These are phyloP conservation scores for Aspidiotus destructor DNA, from an alignment of 2,888 invertebrate species.

Conservation along the genomic window DNA sequence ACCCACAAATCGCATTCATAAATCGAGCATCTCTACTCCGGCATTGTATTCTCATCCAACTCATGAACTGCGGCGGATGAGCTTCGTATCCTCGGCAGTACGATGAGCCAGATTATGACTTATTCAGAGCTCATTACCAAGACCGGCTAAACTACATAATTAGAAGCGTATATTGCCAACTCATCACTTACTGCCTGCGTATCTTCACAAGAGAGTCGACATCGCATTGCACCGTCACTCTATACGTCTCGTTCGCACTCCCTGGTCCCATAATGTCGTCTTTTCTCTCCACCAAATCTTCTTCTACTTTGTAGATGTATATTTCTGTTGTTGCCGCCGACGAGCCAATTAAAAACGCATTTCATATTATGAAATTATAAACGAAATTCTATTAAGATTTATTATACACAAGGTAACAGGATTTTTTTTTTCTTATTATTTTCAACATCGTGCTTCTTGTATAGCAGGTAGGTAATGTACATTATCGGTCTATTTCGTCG, in stretches of 20 bases:
- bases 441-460: neutral
- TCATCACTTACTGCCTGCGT: slow-evolving; percentile 31
- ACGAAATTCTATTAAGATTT: slow-evolving; percentile 33
- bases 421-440: neutral
- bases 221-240: slow-evolving; percentile 13
- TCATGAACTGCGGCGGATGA: neutral
- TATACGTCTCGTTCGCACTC: neutral
- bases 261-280: too few relatives aligned
- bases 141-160: slow-evolving; percentile 33
- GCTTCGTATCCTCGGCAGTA: neutral
- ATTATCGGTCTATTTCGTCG: too few relatives aligned
- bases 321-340: slow-evolving; percentile 17
- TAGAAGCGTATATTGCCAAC: slow-evolving; percentile 31
- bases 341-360: slow-evolving; percentile 27
- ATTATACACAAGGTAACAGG: slow-evolving; percentile 7
- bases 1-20: slow-evolving; percentile 23
- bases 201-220: slow-evolving; percentile 16
- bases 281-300: neutral
- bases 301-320: slow-evolving; percentile 5
- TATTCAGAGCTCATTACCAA: slow-evolving; percentile 33
- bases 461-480: too few relatives aligned
- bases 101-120: slow-evolving; percentile 34
- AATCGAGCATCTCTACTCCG: slow-evolving; percentile 5
- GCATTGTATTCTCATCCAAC: neutral
- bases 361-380: slow-evolving; percentile 30